phyloP scores from a whole-genome alignment of 1,140 invertebrate species.

The Drosophila nigromelanica region DNA sequence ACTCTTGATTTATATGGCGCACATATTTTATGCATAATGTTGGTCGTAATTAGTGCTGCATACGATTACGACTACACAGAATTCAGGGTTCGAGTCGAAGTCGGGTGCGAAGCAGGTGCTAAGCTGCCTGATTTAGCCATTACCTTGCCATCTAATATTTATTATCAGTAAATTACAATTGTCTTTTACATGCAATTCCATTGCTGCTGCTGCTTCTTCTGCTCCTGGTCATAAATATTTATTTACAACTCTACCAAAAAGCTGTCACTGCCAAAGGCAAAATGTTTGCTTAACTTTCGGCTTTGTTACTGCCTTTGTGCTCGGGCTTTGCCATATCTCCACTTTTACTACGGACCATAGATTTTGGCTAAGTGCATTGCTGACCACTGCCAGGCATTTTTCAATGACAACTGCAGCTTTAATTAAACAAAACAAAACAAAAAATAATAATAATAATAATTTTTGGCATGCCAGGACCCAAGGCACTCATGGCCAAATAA shows the following conservation, averaged over 20 bases:
- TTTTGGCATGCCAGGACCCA: conserved; percentile 28
- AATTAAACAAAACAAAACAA: conserved; percentile 62
- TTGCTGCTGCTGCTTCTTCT: conserved; percentile 14
- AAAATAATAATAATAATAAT: conserved; percentile 47
- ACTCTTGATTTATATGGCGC: conserved; percentile 71
- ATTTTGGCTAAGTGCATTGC: background rate
- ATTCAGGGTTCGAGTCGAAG: background rate
- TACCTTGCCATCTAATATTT: conserved; percentile 70
- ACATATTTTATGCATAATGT: conserved; percentile 77
- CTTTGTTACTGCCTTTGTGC: conserved; percentile 46
- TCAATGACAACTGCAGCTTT: conserved; percentile 78
- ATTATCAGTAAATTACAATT: conserved; percentile 82
- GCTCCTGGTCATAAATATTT: conserved; percentile 72
- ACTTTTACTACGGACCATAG: conserved; percentile 30
- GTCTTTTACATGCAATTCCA: conserved; percentile 74
- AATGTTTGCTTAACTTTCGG: conserved; percentile 46
- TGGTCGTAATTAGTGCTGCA: conserved; percentile 71
- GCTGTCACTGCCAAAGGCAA: conserved; percentile 66
- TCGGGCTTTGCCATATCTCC: conserved; percentile 10
- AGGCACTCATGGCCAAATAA: conserved; percentile 11
- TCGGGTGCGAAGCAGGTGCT: background rate
- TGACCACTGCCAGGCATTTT: conserved; percentile 55
- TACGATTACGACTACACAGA: conserved; percentile 21
- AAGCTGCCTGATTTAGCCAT: conserved; percentile 42
- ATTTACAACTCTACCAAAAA: conserved; percentile 71